A percentile compares a stretch with the other conserved stretches of the same genome.
Evolutionary conservation across 2,797 vertebrate species (phyloP).

Genomic region (Geotrypetes seraphini): DNA sequence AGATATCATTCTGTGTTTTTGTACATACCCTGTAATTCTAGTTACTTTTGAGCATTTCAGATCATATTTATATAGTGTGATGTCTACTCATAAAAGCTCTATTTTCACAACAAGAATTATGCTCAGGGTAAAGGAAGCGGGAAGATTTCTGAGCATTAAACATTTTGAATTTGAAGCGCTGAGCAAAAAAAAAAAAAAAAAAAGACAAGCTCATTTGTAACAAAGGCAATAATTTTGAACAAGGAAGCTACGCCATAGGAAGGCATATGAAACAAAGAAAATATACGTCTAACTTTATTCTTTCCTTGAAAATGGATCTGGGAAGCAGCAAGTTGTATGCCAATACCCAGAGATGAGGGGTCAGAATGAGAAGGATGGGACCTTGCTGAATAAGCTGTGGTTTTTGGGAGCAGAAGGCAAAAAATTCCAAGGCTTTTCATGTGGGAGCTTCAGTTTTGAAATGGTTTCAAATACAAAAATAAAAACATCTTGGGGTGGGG

Average conservation of each 20-base stretch:
- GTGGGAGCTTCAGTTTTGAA: too few species aligned
- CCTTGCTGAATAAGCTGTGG: too few species aligned
- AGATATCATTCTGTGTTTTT: too few species aligned
- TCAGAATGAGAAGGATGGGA: too few species aligned
- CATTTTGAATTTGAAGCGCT: constrained; percentile 33
- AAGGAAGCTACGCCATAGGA: constrained; percentile 35
- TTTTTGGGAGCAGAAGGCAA: too few species aligned
- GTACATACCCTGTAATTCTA: constrained; percentile 40
- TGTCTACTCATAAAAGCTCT: constrained; percentile 52
- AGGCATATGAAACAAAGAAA: constrained; percentile 28
- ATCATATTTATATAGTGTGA: constrained; percentile 39
- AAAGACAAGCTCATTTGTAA: constrained; percentile 45
- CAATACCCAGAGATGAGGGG: too few species aligned
- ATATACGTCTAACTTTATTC: constrained; percentile 48
- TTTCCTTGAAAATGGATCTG: constrained; percentile 38
- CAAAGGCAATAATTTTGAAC: constrained; percentile 43
- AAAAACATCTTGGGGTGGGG: too few species aligned
- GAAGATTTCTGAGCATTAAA: constrained; percentile 24
- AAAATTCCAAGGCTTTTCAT: too few species aligned
- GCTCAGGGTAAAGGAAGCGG: constrained; percentile 46
- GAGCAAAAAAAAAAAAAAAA: constrained; percentile 20
- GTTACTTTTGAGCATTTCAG: constrained; percentile 42
- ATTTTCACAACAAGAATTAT: constrained; percentile 47
- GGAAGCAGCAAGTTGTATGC: constrained; percentile 22
- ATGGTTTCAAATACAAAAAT: too few species aligned